Conservation (phyloP, 2,797 vertebrate genomes). For the Atherinosoma microstoma region DNA sequence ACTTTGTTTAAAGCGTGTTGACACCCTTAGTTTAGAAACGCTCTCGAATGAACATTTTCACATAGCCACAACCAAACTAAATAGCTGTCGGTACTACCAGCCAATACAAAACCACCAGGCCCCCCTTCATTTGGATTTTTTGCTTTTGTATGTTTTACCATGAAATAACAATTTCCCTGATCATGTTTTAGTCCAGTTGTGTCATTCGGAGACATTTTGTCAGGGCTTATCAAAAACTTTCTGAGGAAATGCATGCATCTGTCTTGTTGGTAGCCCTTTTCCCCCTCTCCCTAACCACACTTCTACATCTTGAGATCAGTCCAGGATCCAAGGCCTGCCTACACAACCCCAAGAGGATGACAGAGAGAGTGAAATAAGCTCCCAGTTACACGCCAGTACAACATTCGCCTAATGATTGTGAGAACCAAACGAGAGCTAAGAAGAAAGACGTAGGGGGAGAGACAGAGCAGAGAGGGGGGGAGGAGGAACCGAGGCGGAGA, state of each 20-base stretch:
- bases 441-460: conserved; percentile 30
- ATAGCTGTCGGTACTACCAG: not conserved
- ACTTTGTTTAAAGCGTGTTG: not conserved
- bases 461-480: conserved; percentile 15
- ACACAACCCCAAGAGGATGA: conserved; percentile 67
- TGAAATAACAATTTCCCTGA: not conserved
- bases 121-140: not conserved
- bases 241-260: conserved; percentile 1
- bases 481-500: conserved; percentile 36
- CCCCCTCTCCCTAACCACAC: conserved; percentile 24
- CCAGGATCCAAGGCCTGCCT: conserved; percentile 54
- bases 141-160: not conserved
- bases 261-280: conserved; percentile 37
- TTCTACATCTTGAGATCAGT: conserved; percentile 56
- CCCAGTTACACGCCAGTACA: conserved; percentile 52
- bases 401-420: conserved; percentile 67
- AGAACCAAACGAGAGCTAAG: conserved; percentile 64
- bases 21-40: not conserved
- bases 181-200: not conserved
- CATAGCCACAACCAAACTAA: not conserved
- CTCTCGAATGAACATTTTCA: not conserved
- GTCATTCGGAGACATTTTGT: not conserved
- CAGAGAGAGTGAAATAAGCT: conserved; percentile 57
- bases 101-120: not conserved
- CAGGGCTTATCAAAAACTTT: conserved; percentile 15